Evolutionary conservation across 30 jellyfish, hydroid and myxozoan species (phyloP), one percentile per base, ranked within the genome.

Genomic region (Euphysa ruthae): DNA sequence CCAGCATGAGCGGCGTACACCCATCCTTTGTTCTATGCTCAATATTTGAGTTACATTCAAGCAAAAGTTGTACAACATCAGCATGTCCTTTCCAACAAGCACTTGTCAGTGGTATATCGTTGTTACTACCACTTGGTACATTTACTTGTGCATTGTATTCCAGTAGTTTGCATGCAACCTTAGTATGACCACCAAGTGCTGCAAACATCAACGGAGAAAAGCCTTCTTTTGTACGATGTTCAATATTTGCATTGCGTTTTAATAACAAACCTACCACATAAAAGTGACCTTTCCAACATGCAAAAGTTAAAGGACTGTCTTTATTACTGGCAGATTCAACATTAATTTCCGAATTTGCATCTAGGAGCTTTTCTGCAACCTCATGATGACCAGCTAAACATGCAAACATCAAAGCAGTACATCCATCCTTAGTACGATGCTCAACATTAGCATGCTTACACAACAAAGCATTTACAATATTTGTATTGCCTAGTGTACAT

Each of bases 21-120:
- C 96, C 96, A 79, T 85, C 96, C 35, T 85, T 85, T 16, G 96
- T 85, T 27, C 96, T 66, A 75, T 85, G 96, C 64, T 85, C 96
- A 27, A 85, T 71, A 55, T 79, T 78, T 18, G 96, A 85, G 19
- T 57, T 66, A 58, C 64, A 84, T 5, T 85, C 79, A 29, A 85
- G 79, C 43, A 85, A 72, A 38, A 85, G 78, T 54, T 73, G 58
- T 15, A 85, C 96, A 43, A 85, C 96, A 57, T 85, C 89, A 51
- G 79, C 91, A 75, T 85, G 96, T 20, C 96, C 96, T 61, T 85
- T 85, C 96, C 96, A 85, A 65, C 96, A 85, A 25, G 96, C 96
- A 79, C 96, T 85, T 54, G 96, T 85, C 74, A 85, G 43, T 21
- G 96, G 96, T 43, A 85, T 85, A 61, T 85, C 96, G 43, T 85